Evolutionary conservation across 2,888 invertebrate species (phyloP).

Genomic region (Operophtera brumata): DNA sequence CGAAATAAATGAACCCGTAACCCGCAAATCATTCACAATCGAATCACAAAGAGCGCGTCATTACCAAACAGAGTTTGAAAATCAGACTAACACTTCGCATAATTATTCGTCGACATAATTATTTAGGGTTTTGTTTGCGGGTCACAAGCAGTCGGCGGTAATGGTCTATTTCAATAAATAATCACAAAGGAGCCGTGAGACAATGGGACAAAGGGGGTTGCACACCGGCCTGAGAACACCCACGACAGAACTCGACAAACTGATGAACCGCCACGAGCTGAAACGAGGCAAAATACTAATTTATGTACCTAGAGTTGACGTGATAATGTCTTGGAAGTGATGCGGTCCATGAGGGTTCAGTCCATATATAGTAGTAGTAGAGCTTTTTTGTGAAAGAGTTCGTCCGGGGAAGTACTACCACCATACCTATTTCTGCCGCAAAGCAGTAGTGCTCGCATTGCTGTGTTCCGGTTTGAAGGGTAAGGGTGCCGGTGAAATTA

Average conservation of each 20-base stretch:
- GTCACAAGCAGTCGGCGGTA: slow-evolving; percentile 37
- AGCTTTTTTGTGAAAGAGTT: too few relatives aligned
- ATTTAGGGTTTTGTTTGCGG: slow-evolving; percentile 36
- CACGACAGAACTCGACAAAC: background rate
- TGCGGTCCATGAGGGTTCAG: too few relatives aligned
- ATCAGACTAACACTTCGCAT: slow-evolving; percentile 32
- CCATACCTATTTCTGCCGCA: too few relatives aligned
- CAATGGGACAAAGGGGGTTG: slow-evolving; percentile 54
- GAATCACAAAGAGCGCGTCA: slow-evolving; percentile 27
- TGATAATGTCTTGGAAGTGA: too few relatives aligned
- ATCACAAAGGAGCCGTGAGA: slow-evolving; percentile 55
- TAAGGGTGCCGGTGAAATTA: too few relatives aligned
- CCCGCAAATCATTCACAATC: slow-evolving; percentile 17
- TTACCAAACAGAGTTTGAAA: slow-evolving; percentile 30
- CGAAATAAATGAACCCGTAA: slow-evolving; percentile 17
- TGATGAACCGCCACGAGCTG: background rate
- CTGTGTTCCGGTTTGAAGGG: too few relatives aligned
- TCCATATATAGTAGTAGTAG: too few relatives aligned
- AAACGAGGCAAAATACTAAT: background rate
- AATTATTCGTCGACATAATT: slow-evolving; percentile 34
- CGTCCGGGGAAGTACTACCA: too few relatives aligned
- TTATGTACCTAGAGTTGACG: background rate
- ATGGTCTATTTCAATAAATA: slow-evolving; percentile 57
- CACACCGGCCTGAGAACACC: background rate
- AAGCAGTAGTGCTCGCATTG: too few relatives aligned